phyloP scores from a whole-genome alignment of 2,888 invertebrate genomes.

The Agrenia bidenticulata region DNA sequence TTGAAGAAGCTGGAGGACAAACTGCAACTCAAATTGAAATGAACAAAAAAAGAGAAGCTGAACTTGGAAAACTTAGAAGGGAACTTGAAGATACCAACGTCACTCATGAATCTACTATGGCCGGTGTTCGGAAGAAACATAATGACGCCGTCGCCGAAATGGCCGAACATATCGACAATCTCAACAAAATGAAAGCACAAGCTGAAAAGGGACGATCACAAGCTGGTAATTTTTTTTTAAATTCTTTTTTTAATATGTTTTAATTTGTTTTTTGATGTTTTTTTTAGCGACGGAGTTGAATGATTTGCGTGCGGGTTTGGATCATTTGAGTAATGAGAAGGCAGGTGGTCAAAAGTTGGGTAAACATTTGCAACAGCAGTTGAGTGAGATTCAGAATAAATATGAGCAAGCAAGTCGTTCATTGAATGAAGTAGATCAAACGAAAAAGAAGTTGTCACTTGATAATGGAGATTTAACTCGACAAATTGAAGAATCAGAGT shows the following conservation, averaged over 20 bases:
- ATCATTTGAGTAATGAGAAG: slow-evolving; percentile 98
- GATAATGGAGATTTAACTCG: slow-evolving; percentile 96
- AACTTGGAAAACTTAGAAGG: slow-evolving; percentile 95
- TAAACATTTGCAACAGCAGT: slow-evolving; percentile 94
- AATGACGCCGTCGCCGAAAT: slow-evolving; percentile 99
- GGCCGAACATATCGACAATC: slow-evolving; percentile 99
- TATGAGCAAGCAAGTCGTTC: slow-evolving; percentile 96
- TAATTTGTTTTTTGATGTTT: slow-evolving; percentile 4
- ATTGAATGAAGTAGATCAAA: slow-evolving; percentile 92
- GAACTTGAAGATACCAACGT: slow-evolving; percentile 98
- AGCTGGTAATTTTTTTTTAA: slow-evolving; percentile 10
- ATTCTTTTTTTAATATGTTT: not conserved
- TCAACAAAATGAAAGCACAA: slow-evolving; percentile 90
- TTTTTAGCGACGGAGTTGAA: slow-evolving; percentile 85
- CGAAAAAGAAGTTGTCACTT: slow-evolving; percentile 95
- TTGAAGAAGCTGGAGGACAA: slow-evolving; percentile 98
- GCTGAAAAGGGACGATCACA: slow-evolving; percentile 96
- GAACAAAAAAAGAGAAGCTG: slow-evolving; percentile 99
- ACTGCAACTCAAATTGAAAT: slow-evolving; percentile 89
- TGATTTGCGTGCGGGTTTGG: slow-evolving; percentile 93
- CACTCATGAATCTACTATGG: slow-evolving; percentile 95
- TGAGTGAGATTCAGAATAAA: slow-evolving; percentile 92
- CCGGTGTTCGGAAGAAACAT: slow-evolving; percentile 98
- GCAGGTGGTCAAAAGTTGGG: slow-evolving; percentile 82
- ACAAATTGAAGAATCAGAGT: slow-evolving; percentile 98